These are phyloP conservation scores for Xanthorhoe designata DNA, from an alignment of 2,888 invertebrate species.

Conservation along the genomic window DNA sequence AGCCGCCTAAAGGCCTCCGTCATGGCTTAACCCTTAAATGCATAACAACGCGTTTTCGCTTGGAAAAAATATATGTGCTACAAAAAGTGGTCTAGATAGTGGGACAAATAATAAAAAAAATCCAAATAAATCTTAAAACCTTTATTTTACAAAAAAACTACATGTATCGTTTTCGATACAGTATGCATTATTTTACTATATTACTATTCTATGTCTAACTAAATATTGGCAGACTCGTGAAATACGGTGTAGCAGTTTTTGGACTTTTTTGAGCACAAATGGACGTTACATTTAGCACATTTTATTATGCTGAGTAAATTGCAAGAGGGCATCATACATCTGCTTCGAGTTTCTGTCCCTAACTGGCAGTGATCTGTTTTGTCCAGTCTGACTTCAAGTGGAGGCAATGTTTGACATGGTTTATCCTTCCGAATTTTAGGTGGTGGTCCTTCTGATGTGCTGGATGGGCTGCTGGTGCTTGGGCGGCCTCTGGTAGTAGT, in stretches of 20 bases:
- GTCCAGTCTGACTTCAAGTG: background rate
- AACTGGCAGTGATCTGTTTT: background rate
- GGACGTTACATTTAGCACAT: background rate
- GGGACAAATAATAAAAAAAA: background rate
- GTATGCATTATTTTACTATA: background rate
- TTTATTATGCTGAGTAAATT: background rate
- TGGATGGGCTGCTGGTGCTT: background rate
- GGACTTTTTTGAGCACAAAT: background rate
- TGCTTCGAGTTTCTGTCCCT: background rate
- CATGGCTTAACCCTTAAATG: too few species aligned
- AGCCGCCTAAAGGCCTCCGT: too few species aligned
- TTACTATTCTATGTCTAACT: background rate
- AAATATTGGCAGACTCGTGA: background rate
- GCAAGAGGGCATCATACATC: conserved; percentile 1
- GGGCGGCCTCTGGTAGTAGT: background rate
- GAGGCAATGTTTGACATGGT: background rate
- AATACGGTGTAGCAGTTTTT: background rate
- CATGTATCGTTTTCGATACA: conserved; percentile 4
- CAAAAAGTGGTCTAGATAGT: too few species aligned
- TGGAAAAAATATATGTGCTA: too few species aligned
- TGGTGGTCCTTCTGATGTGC: background rate
- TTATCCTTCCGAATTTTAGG: background rate
- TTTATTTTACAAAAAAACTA: background rate
- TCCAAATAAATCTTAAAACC: background rate
- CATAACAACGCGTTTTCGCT: too few species aligned